Percentiles rank a stretch among this genome's conserved stretches.
These are phyloP conservation scores for Leuciscus waleckii DNA, from an alignment of 2,797 vertebrate species.

Conservation along the genomic window DNA sequence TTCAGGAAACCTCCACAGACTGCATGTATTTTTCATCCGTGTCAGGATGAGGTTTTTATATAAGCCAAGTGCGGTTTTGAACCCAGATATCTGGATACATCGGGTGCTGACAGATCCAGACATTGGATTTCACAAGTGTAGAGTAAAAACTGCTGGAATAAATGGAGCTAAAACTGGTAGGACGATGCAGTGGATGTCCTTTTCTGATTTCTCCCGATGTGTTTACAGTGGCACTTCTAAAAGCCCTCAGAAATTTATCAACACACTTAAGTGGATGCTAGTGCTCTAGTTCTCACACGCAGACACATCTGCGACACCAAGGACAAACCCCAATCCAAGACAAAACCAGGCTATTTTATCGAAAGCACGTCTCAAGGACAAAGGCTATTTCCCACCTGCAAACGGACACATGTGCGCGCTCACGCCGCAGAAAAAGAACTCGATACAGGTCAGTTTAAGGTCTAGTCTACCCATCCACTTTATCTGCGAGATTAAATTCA, in stretches of 20 bases:
- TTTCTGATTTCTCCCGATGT: slow-evolving; percentile 1
- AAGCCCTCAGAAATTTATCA: slow-evolving; percentile 2
- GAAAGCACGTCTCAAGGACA: slow-evolving; percentile 46
- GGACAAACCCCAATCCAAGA: slow-evolving; percentile 46
- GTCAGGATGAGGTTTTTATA: slow-evolving; percentile 40
- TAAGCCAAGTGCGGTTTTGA: slow-evolving; percentile 32
- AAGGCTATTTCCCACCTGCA: slow-evolving; percentile 37
- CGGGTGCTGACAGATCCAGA: slow-evolving; percentile 22
- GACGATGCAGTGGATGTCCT: neutral
- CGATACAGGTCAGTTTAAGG: slow-evolving; percentile 36
- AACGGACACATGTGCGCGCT: neutral
- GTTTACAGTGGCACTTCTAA: neutral
- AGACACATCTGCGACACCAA: slow-evolving; percentile 26
- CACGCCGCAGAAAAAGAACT: neutral
- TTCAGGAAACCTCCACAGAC: slow-evolving; percentile 15
- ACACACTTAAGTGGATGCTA: slow-evolving; percentile 1
- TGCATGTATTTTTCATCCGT: neutral
- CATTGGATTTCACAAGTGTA: neutral
- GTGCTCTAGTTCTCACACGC: slow-evolving; percentile 4
- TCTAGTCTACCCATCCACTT: slow-evolving; percentile 15
- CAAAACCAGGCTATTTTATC: slow-evolving; percentile 32
- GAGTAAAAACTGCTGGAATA: slow-evolving; percentile 19
- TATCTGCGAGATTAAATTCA: slow-evolving; percentile 43
- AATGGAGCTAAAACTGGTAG: neutral
- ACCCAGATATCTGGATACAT: slow-evolving; percentile 10